phyloP scores from a whole-genome alignment of 2,113 vertebrate genomes.

The Sciurus niger region DNA sequence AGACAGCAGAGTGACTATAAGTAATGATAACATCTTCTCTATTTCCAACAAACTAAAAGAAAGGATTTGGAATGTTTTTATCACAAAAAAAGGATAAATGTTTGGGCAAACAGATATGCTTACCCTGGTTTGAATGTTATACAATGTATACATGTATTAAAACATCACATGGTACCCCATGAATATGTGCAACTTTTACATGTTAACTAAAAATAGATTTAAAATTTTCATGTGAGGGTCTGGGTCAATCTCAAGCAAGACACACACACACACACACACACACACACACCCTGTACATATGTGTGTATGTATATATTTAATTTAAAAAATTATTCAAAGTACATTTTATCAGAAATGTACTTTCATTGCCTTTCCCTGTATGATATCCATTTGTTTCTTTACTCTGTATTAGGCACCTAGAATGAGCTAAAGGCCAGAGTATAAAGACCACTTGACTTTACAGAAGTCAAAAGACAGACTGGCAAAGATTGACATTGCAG shows the following conservation, averaged over 20 bases:
- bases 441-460: background rate
- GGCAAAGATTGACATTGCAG: background rate
- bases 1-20: background rate
- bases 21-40: background rate
- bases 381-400: background rate
- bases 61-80: too few species aligned
- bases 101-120: too few species aligned
- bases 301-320: too few species aligned
- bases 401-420: background rate
- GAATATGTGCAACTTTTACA: too few species aligned
- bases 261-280: background rate
- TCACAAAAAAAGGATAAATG: too few species aligned
- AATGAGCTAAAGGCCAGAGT: background rate
- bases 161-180: too few species aligned
- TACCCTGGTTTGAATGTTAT: too few species aligned
- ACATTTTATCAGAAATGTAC: background rate
- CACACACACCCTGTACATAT: background rate
- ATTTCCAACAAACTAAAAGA: background rate
- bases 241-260: too few species aligned
- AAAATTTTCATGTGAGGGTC: background rate
- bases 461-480: constrained; percentile 5
- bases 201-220: background rate
- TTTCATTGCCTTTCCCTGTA: background rate
- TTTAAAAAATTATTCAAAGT: background rate
- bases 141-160: too few species aligned